Base-by-base conservation (phyloP, 2,797 vertebrate genomes). In the Synaphobranchus kaupii region DNA sequence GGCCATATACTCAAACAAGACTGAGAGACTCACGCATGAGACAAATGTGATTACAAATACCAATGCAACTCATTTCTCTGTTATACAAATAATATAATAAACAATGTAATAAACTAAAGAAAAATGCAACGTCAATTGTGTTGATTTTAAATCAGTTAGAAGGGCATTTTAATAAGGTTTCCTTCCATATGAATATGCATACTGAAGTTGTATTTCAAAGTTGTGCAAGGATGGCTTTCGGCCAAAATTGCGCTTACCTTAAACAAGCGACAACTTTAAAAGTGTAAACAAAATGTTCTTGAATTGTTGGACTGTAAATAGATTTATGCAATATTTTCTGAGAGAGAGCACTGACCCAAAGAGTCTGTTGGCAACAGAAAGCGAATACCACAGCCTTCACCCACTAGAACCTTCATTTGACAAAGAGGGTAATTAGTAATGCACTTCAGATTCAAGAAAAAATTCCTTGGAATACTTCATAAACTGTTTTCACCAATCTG, bases 401-500 rank as follows among this genome's bases (percentile, higher is more conserved):
- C 89, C 91, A 88, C 91, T 89, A 92, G 84, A 58, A 84, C 39
- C 76, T 58, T 76, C 0, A 73, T 86, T 93, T 91, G 89, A 94
- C 90, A 91, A 80, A 86, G 91, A 90, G 90, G 88, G 90, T 93
- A 91, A 87, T 93, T 93, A 92, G 93, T 89, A 90, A 91, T 89
- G 90, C 83, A 87, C 91, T 91, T 93, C 87, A 87, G 93, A 92
- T n/a, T 84, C 88, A 86, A 85, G 86, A 90, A 89, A 90, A 89
- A 86, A 92, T 50, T 92, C 92, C 92, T 90, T 87, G 90, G 90
- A 89, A 91, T 91, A 84, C 87, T 90, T 89, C 86, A 60, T 84
- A 84, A 83, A 89, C 91, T 87, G 91, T 89, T 89, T 92, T 88
- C 82, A 90, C 89, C 89, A 88, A 91, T 90, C 56, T 88, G 86